Percentiles rank a stretch among this genome's conserved stretches.
These are phyloP conservation scores for Progne subis DNA, from an alignment of 2,113 vertebrate species.

Conservation along the genomic window DNA sequence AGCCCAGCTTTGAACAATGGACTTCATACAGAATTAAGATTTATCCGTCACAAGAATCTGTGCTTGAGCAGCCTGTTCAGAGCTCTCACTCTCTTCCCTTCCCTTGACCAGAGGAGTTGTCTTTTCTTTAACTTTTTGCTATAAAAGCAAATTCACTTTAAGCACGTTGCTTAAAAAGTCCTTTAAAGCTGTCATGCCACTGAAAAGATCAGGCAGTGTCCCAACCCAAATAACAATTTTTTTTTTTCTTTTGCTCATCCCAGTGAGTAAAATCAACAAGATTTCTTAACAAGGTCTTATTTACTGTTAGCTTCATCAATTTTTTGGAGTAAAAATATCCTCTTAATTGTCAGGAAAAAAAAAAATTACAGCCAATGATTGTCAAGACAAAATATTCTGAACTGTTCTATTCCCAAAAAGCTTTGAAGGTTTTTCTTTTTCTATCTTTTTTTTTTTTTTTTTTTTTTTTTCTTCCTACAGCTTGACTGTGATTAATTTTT, in stretches of 20 bases:
- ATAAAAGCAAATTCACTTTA: background rate
- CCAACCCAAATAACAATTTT: background rate
- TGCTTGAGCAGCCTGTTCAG: background rate
- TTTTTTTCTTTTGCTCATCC: background rate
- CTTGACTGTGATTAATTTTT: slow-evolving; percentile 34
- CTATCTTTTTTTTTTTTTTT: too few species aligned
- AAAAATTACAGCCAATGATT: background rate
- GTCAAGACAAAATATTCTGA: slow-evolving; percentile 3
- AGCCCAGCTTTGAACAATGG: background rate
- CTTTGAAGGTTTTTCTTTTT: background rate
- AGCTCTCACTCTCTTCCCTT: background rate
- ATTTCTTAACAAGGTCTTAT: background rate
- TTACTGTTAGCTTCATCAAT: background rate
- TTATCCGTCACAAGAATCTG: background rate
- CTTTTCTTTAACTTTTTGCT: background rate
- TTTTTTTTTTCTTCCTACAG: too few species aligned
- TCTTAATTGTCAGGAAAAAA: background rate
- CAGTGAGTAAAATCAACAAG: background rate
- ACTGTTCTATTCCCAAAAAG: background rate
- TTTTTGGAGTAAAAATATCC: background rate
- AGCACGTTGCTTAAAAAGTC: background rate
- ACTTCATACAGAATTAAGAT: background rate
- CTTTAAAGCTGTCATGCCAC: background rate
- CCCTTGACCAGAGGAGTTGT: background rate
- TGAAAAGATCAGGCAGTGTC: background rate